These are phyloP conservation scores for Balanococcus diminutus DNA, from an alignment of 2,888 invertebrate genomes.

Conservation along the genomic window DNA sequence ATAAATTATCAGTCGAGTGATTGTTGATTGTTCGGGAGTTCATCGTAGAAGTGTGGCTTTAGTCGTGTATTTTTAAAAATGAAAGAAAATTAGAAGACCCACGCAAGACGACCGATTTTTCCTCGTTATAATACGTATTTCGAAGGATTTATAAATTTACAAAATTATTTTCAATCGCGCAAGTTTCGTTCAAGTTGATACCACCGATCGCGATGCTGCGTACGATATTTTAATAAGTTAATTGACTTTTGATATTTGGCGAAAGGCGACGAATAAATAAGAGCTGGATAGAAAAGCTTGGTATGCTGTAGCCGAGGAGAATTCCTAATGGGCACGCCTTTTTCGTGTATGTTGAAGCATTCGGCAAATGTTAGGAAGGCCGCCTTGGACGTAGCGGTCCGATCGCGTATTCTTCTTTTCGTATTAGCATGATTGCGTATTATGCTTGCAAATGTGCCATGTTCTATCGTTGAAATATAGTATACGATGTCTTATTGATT, in stretches of 20 bases:
- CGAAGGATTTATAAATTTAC: no score
- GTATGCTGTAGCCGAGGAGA: neutral
- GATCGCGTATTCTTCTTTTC: no score
- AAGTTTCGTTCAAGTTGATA: no score
- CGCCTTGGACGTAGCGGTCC: neutral
- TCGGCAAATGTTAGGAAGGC: neutral
- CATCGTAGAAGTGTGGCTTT: no score
- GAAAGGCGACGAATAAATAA: neutral
- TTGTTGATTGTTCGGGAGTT: no score
- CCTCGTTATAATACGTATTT: no score
- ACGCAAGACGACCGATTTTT: no score
- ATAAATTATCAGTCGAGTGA: neutral
- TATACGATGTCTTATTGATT: constrained; percentile 1
- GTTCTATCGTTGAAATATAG: neutral
- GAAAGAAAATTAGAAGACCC: no score
- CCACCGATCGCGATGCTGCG: no score
- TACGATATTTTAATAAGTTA: neutral
- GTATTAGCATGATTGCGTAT: neutral
- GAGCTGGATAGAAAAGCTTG: neutral
- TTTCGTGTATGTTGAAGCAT: constrained; percentile 20
- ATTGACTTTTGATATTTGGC: neutral
- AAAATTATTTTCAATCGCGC: no score
- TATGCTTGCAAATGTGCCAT: neutral
- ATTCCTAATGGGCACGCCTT: constrained; percentile 29
- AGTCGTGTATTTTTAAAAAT: no score